phyloP scores from a whole-genome alignment of 2,113 vertebrate genomes.

The Oreochromis niloticus region DNA sequence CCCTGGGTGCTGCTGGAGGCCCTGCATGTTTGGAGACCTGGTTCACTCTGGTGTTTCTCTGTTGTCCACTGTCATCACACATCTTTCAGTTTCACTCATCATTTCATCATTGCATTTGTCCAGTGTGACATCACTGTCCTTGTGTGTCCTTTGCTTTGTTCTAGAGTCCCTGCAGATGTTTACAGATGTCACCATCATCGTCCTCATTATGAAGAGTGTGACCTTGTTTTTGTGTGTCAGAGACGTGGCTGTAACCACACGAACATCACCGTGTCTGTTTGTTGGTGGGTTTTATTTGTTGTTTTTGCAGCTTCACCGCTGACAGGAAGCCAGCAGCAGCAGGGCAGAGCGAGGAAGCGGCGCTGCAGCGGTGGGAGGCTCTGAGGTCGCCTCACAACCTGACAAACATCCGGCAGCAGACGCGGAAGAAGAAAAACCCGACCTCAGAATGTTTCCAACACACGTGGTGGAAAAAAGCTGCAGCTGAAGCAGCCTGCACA shows the following conservation, averaged over 20 bases:
- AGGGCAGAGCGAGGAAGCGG: background rate
- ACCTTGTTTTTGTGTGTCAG: background rate
- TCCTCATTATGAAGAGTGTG: background rate
- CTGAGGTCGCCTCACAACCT: background rate
- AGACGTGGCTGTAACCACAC: background rate
- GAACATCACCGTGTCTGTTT: background rate
- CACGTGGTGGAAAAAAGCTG: background rate
- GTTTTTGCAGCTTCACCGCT: background rate
- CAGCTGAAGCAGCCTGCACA: background rate
- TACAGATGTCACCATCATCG: background rate
- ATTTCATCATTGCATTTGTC: background rate
- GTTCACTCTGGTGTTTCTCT: background rate
- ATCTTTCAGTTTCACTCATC: background rate
- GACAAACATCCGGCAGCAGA: slow-evolving; percentile 31
- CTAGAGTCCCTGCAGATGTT: background rate
- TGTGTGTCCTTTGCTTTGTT: background rate
- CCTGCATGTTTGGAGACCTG: background rate
- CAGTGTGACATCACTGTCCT: background rate
- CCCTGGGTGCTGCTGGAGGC: background rate
- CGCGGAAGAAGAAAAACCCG: background rate
- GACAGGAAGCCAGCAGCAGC: slow-evolving; percentile 15
- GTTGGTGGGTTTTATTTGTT: background rate
- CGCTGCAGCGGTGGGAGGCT: background rate
- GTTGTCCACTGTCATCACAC: background rate
- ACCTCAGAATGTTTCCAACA: slow-evolving; percentile 23